phyloP scores from a whole-genome alignment of 1,140 invertebrate species.

The Hyposmocoma kahamanoa region DNA sequence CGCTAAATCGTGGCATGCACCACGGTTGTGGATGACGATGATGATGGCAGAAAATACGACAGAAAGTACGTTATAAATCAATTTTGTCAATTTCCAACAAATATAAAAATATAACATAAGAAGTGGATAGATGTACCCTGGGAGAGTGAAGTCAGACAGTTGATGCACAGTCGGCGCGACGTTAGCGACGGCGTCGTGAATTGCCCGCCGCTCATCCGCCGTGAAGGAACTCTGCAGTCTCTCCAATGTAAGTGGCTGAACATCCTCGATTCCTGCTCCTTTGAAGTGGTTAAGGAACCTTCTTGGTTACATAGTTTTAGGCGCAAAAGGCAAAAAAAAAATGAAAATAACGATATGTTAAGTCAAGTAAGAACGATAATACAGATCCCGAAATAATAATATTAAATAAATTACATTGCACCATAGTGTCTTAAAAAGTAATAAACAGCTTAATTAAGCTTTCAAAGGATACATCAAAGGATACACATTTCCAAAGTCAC shows the following conservation, averaged over 20 bases:
- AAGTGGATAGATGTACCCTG: constrained; percentile 30
- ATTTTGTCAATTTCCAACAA: not conserved
- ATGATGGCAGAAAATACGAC: no score
- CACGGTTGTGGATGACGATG: no score
- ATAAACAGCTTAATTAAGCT: no score
- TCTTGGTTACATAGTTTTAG: not conserved
- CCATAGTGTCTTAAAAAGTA: no score
- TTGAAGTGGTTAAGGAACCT: constrained; percentile 36
- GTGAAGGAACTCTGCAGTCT: constrained; percentile 42
- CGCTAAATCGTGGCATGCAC: no score
- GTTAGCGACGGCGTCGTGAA: constrained; percentile 46
- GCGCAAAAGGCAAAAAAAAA: no score
- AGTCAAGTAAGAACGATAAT: no score
- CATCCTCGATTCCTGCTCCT: constrained; percentile 26
- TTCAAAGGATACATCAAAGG: constrained; percentile 10
- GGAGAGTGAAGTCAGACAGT: constrained; percentile 32
- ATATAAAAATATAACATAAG: not conserved
- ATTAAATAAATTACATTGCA: no score
- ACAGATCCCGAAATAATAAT: no score
- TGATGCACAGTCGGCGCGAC: constrained; percentile 34
- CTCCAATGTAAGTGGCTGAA: constrained; percentile 33
- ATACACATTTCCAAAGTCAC: no score
- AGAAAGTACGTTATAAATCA: not conserved
- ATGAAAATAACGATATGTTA: no score
- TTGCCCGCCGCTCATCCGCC: constrained; percentile 42